phyloP scores from a whole-genome alignment of 1,140 invertebrate genomes.

The Dendroctonus ponderosae region DNA sequence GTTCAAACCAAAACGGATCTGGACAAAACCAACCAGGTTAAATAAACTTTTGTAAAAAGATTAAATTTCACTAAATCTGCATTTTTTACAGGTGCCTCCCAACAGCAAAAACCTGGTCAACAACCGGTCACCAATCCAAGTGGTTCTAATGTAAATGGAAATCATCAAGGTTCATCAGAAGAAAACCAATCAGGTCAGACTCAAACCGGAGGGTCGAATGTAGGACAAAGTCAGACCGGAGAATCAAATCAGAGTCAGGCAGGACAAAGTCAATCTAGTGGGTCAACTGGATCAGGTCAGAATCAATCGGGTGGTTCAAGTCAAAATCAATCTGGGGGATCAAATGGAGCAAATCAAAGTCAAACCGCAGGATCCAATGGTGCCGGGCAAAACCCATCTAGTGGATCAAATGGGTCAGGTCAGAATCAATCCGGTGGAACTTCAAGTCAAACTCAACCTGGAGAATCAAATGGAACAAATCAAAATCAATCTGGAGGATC shows the following conservation, averaged over 20 bases:
- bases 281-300: background rate
- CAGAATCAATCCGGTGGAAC: conserved; percentile 28
- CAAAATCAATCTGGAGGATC: conserved; percentile 8
- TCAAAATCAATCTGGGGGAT: background rate
- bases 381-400: conserved; percentile 26
- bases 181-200: background rate
- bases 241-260: too few relatives aligned
- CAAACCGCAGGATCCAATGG: background rate
- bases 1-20: too few relatives aligned
- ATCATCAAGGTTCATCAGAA: background rate
- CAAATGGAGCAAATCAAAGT: background rate
- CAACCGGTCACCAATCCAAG: background rate
- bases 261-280: conserved; percentile 11
- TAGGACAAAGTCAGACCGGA: background rate
- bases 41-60: too few relatives aligned
- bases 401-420: conserved; percentile 23
- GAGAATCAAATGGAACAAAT: conserved; percentile 4
- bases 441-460: conserved; percentile 15
- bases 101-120: too few relatives aligned
- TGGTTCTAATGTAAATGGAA: background rate
- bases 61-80: too few relatives aligned
- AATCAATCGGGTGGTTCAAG: conserved; percentile 5
- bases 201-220: too few relatives aligned
- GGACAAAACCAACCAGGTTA: too few relatives aligned
- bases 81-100: too few relatives aligned